phyloP scores from a whole-genome alignment of 92 coral and sea anemone species.

The Porites lobata region DNA sequence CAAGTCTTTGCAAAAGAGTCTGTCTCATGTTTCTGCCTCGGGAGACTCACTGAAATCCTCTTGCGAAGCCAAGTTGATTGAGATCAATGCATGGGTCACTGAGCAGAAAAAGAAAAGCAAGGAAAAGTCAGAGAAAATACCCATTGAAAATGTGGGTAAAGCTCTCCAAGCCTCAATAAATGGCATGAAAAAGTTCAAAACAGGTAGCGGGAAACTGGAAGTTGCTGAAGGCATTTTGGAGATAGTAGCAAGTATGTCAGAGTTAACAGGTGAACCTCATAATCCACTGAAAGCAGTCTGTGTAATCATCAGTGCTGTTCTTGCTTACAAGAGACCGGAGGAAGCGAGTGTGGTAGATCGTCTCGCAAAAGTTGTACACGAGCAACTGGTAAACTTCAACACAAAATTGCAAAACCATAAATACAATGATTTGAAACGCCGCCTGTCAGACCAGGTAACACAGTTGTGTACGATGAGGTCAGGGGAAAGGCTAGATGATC shows the following conservation, averaged over 20 bases:
- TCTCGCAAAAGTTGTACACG: conserved; percentile 24
- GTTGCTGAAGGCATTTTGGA: conserved; percentile 27
- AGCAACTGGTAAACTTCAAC: conserved; percentile 9
- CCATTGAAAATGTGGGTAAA: conserved; percentile 8
- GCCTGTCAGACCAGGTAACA: conserved; percentile 17
- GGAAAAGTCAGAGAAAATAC: neutral
- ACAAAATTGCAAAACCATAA: conserved; percentile 25
- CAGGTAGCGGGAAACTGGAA: conserved; percentile 18
- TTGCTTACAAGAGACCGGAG: neutral
- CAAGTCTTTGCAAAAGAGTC: neutral
- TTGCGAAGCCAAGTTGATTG: neutral
- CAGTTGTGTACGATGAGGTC: conserved; percentile 22
- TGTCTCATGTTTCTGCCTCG: neutral
- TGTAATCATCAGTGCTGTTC: conserved; percentile 3
- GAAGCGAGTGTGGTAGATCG: conserved; percentile 17
- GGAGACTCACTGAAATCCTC: neutral
- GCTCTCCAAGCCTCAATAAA: conserved; percentile 7
- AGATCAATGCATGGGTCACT: conserved; percentile 20
- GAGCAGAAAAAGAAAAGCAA: conserved; percentile 10
- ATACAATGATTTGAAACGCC: conserved; percentile 3
- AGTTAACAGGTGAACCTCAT: conserved; percentile 21
- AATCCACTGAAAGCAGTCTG: neutral
- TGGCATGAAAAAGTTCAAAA: conserved; percentile 30
- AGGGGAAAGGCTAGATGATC: conserved; percentile 21
- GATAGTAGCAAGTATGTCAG: conserved; percentile 3